Base-by-base conservation (phyloP, 2,113 vertebrate species). In the Proteles cristata region DNA sequence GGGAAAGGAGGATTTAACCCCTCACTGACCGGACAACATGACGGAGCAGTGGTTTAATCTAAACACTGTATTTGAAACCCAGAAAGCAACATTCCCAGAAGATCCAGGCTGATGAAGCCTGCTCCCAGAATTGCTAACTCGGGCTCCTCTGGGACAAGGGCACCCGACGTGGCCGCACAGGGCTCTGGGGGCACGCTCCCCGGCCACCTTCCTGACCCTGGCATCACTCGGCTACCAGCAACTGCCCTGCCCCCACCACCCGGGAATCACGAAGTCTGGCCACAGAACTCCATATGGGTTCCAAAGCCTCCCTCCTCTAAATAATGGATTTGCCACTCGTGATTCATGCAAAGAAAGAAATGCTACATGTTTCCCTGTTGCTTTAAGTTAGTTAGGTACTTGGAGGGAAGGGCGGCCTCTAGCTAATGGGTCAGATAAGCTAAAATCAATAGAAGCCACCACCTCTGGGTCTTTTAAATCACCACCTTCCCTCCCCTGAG, bases 401-500 rank as follows among this genome's bases (percentile, higher is more conserved):
- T 96, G 96, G 98, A 98, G 92, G 90, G 98, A 98, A 98, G 98
- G 98, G 97, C 95, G n/a, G 97, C 98, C 98, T 98, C 97, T 82
- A 97, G 98, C 98, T 93, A 98, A 96, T 98, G 98, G 98, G 98
- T 97, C 98, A 98, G 98, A 98, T 97, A 98, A 98, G 97, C 93
- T 97, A 97, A 97, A 98, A 98, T 98, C 98, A 98, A 98, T 98
- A 93, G 3, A 10, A 86, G 93, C 0, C 9, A 88, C 96, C 65
- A 77, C 93, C 81, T 98, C 89, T 26, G 26, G 97, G 97, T 97
- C 94, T 96, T 6, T 45, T 98, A 97, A 98, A 94, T 92, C 93
- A 71, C 31, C 66, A 0, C 66, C 55, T 81, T 88, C 81, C 71
- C n/a, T 86, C 79, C 31, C 65, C 87, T 53, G 53, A 95, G 69